phyloP scores from a whole-genome alignment of 1,140 invertebrate species.

The Oncopodura yosiiana region DNA sequence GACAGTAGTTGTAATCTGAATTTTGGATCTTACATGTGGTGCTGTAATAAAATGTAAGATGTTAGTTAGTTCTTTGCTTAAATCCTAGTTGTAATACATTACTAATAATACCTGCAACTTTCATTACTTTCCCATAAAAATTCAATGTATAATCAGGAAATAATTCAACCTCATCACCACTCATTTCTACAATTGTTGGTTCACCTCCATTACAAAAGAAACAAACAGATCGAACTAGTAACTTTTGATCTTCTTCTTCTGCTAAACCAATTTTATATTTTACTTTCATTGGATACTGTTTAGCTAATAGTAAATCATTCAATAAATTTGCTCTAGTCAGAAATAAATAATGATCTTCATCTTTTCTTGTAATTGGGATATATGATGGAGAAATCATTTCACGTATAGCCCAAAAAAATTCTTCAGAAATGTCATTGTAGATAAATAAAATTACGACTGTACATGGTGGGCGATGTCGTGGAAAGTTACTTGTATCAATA shows the following conservation, averaged over 20 bases:
- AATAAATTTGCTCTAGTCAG: not conserved
- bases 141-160: conserved; percentile 10
- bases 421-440: not conserved
- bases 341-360: conserved; percentile 23
- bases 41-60: conserved; percentile 2
- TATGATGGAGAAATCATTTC: conserved; percentile 14
- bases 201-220: conserved; percentile 2
- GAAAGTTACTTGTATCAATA: conserved; percentile 12
- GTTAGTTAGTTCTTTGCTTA: too few relatives aligned
- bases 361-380: conserved; percentile 21
- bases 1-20: conserved; percentile 1
- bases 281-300: conserved; percentile 10
- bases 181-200: conserved; percentile 1
- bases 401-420: conserved; percentile 8
- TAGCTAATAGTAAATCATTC: conserved; percentile 7
- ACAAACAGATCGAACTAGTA: conserved; percentile 4
- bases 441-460: conserved; percentile 9
- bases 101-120: too few relatives aligned
- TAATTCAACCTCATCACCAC: not conserved
- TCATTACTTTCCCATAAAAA: conserved; percentile 16
- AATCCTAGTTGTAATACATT: too few relatives aligned
- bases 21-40: conserved; percentile 8
- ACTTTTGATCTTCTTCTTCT: not conserved
- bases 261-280: conserved; percentile 19
- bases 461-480: conserved; percentile 3